Evolutionary conservation across 2,888 invertebrate genomes (phyloP), one percentile per base, ranked within the genome.

Genomic region (Frankliniella intonsa): DNA sequence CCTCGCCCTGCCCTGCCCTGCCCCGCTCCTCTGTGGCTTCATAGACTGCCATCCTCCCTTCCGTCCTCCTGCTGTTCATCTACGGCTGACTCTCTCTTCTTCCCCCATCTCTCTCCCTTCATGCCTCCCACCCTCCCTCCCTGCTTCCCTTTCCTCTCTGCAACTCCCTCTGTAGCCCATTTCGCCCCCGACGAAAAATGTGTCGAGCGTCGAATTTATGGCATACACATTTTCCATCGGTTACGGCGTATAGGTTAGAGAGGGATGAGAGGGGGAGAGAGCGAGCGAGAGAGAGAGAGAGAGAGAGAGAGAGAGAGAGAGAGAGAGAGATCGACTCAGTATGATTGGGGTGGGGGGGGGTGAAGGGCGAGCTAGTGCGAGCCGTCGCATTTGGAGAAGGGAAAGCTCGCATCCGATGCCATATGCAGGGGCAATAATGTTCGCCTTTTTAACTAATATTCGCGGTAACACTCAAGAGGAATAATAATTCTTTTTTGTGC

Each of bases 121-220:
- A 17, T 25, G 10, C 25, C 25, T 8, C 25, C 25, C 11, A 7
- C 11, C 22, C 22, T 11, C 22, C 5, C 69, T n/a, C 11, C 10
- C 19, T 69, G 22, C 69, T 22, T 11, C 10, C 69, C 25, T 9
- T 22, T 76, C 12, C 22, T 3, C 12, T 12, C 69, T 76, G 55
- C 55, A 12, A 76, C 22, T 12, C 55, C 12, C 22, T 22, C 69
- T 25, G 69, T 25, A 22, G 25, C 69, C 69, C 69, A 76, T 76
- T 76, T 76, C 22, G 69, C 25, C 69, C 38, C 62, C 62, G 62
- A 17, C 62, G 62, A 62, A 76, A 76, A 76, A 76, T 25, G 69
- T 76, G 69, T 76, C 69, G 69, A 25, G 22, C 25, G 22, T 22
- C 69, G 22, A 76, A 76, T 76, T 76, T 76, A 25, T 76, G 69